phyloP scores from a whole-genome alignment of 2,113 vertebrate species.

The Cheirogaleus medius region DNA sequence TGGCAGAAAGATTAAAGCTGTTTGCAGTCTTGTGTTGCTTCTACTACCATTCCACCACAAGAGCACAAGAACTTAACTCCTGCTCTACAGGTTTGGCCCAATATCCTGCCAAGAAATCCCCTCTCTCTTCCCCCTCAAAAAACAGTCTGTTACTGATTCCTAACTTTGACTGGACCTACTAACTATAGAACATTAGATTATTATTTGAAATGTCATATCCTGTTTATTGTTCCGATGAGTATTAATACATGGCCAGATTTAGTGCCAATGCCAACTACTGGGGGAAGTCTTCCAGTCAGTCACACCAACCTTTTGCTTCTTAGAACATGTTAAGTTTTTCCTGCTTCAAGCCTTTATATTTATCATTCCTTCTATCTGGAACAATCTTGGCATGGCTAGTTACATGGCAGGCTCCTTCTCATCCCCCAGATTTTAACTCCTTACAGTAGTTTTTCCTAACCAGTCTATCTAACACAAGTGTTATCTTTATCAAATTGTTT shows the following conservation, averaged over 20 bases:
- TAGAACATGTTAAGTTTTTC: background rate
- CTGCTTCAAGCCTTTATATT: background rate
- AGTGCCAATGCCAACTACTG: background rate
- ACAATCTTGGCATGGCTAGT: background rate
- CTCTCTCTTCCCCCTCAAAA: background rate
- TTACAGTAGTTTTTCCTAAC: background rate
- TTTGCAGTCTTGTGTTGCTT: background rate
- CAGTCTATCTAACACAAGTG: background rate
- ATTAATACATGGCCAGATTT: slow-evolving; percentile 1
- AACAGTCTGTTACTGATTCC: background rate
- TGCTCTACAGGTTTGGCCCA: background rate
- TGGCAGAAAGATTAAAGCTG: background rate
- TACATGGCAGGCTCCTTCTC: background rate
- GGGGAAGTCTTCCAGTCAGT: background rate
- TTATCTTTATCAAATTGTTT: background rate
- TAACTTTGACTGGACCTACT: background rate
- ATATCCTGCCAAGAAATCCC: background rate
- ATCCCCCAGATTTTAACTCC: background rate
- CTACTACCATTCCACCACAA: background rate
- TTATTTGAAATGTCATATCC: background rate
- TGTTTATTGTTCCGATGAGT: background rate
- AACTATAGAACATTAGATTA: background rate
- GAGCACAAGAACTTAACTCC: background rate
- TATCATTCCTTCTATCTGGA: background rate
- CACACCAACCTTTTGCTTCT: background rate